A percentile compares a stretch with the other conserved stretches of the same genome.
phyloP scores from a whole-genome alignment of 1,140 invertebrate genomes.

The Lepidostoma basale region DNA sequence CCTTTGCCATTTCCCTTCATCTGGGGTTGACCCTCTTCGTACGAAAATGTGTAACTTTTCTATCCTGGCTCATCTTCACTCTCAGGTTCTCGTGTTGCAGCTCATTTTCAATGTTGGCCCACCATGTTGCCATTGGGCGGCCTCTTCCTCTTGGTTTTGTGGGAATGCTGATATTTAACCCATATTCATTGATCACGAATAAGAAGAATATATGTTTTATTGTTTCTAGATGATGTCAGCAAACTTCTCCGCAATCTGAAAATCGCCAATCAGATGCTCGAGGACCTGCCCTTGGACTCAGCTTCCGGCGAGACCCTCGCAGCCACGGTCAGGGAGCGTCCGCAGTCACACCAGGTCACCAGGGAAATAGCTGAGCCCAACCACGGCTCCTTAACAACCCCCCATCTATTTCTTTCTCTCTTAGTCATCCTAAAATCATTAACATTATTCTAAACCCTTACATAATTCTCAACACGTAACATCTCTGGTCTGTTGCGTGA shows the following conservation, averaged over 20 bases:
- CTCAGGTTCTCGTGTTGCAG: too few relatives aligned
- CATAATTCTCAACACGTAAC: too few relatives aligned
- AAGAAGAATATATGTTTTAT: neutral
- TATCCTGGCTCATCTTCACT: too few relatives aligned
- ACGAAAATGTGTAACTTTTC: too few relatives aligned
- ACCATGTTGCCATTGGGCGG: too few relatives aligned
- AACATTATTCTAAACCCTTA: neutral
- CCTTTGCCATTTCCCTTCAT: too few relatives aligned
- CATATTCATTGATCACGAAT: neutral
- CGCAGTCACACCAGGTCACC: slow-evolving; percentile 11
- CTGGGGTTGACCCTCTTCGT: too few relatives aligned
- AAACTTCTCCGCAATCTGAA: slow-evolving; percentile 40
- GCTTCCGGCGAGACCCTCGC: slow-evolving; percentile 28
- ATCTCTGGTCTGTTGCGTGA: too few relatives aligned
- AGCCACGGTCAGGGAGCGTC: slow-evolving; percentile 37
- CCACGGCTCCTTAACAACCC: neutral
- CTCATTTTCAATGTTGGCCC: too few relatives aligned
- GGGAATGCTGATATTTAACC: too few relatives aligned
- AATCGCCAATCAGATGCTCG: slow-evolving; percentile 41
- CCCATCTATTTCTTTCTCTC: neutral
- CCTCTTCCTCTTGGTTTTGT: too few relatives aligned
- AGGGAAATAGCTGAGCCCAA: neutral
- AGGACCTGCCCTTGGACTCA: slow-evolving; percentile 8
- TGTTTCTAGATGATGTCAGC: slow-evolving; percentile 32
- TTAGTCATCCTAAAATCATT: neutral